Percentiles rank a stretch among this genome's conserved stretches.
Evolutionary conservation across 2,113 vertebrate species (phyloP).

Genomic region (Gopherus evgoodei): DNA sequence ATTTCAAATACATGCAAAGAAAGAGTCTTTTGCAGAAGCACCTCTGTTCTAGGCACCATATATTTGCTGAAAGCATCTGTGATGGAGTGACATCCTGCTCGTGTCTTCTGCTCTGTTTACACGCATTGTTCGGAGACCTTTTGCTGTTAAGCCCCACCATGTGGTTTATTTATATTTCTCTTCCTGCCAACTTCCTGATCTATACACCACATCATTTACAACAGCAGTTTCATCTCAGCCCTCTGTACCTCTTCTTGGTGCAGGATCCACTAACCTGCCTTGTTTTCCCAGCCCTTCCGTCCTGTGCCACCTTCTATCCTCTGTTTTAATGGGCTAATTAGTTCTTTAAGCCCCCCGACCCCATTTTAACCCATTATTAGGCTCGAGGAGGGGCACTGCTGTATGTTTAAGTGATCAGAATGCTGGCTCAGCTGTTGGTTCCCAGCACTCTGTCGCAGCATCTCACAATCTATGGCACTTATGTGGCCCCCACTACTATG

Average conservation of each 20-base stretch:
- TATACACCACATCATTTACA: neutral
- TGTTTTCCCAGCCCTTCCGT: neutral
- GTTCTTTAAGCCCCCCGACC: too few species aligned
- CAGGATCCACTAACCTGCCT: neutral
- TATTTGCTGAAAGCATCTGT: slow-evolving; percentile 15
- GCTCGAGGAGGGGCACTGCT: too few species aligned
- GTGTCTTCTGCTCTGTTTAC: neutral
- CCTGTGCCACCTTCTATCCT: too few species aligned
- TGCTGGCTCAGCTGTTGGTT: too few species aligned
- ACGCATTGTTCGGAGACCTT: neutral
- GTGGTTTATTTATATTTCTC: neutral
- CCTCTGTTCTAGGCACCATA: neutral
- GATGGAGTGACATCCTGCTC: neutral
- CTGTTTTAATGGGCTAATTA: too few species aligned
- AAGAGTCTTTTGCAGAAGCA: slow-evolving; percentile 19
- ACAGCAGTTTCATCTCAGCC: neutral
- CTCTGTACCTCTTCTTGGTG: neutral
- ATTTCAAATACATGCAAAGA: slow-evolving; percentile 37
- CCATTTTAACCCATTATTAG: too few species aligned
- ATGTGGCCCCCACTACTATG: neutral
- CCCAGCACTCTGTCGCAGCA: too few species aligned
- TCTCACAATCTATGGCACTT: neutral
- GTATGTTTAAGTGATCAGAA: too few species aligned
- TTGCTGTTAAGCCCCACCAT: neutral
- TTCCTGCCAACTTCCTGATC: neutral